These are phyloP conservation scores for Lepus oiostolus DNA, from an alignment of 2,797 vertebrate genomes.

Conservation along the genomic window DNA sequence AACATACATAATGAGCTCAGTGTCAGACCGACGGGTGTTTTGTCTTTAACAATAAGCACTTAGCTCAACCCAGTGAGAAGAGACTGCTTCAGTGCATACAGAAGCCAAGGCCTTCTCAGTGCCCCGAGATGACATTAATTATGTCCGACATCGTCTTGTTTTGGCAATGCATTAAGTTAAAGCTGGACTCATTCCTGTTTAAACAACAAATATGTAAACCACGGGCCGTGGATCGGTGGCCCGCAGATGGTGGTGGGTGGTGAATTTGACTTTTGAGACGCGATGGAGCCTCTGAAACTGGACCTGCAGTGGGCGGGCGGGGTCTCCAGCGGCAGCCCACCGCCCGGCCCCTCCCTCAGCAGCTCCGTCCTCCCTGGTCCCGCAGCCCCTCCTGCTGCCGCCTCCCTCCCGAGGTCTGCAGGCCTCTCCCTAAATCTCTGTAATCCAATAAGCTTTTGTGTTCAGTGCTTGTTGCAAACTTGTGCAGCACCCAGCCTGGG, in stretches of 20 bases:
- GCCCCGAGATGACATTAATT: constrained; percentile 85
- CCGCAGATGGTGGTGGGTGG: background rate
- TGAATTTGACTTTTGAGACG: background rate
- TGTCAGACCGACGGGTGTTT: constrained; percentile 93
- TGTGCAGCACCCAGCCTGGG: constrained; percentile 89
- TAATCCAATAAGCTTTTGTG: constrained; percentile 94
- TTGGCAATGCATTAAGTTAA: constrained; percentile 82
- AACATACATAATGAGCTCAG: constrained; percentile 95
- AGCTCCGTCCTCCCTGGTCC: too few species aligned
- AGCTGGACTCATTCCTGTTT: constrained; percentile 64
- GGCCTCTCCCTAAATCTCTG: constrained; percentile 91
- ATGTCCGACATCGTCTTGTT: constrained; percentile 83
- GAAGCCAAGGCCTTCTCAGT: constrained; percentile 90
- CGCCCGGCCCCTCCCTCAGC: too few species aligned
- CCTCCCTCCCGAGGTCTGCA: constrained; percentile 88
- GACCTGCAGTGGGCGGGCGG: constrained; percentile 81
- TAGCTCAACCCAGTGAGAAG: constrained; percentile 96
- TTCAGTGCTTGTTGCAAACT: constrained; percentile 93
- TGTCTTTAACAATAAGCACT: constrained; percentile 96
- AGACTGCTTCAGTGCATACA: constrained; percentile 96
- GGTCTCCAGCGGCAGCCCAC: background rate
- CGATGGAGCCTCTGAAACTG: background rate
- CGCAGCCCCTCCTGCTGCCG: constrained; percentile 79
- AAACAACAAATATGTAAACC: constrained; percentile 8
- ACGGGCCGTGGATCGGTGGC: constrained; percentile 70